Evolutionary conservation across 2,797 vertebrate genomes (phyloP).

Genomic region (Diplodus puntazzo): DNA sequence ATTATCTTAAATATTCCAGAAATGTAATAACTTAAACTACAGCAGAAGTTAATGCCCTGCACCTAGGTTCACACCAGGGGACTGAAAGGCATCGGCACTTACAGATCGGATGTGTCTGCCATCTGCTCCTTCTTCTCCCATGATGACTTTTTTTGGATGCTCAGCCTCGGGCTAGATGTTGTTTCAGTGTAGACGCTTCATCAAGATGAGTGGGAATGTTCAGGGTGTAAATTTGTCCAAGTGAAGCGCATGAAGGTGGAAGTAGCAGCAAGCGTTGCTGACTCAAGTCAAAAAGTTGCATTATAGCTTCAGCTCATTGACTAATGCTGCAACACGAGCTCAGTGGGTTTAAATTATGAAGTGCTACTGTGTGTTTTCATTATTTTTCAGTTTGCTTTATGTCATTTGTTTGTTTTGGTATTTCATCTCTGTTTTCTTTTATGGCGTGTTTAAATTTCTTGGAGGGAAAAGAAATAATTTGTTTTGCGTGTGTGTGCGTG

Average conservation of each 20-base stretch:
- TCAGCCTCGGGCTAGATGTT: constrained; percentile 33
- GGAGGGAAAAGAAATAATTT: constrained; percentile 24
- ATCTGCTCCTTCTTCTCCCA: constrained; percentile 59
- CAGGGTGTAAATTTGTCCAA: constrained; percentile 31
- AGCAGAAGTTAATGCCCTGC: constrained; percentile 21
- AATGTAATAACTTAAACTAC: constrained; percentile 8
- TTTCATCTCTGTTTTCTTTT: constrained; percentile 40
- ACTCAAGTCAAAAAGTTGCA: constrained; percentile 35
- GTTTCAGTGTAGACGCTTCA: constrained; percentile 39
- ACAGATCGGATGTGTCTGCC: constrained; percentile 35
- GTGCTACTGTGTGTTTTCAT: constrained; percentile 30
- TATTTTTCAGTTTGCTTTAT: constrained; percentile 39
- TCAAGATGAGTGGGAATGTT: constrained; percentile 52
- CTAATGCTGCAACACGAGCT: constrained; percentile 15
- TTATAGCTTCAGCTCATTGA: constrained; percentile 30
- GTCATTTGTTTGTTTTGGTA: constrained; percentile 43
- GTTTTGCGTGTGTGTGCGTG: constrained; percentile 21
- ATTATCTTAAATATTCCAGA: constrained; percentile 23
- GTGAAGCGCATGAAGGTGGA: constrained; percentile 20
- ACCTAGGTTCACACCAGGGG: constrained; percentile 11
- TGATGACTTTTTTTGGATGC: constrained; percentile 38
- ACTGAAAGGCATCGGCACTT: constrained; percentile 49
- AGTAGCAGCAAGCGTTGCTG: constrained; percentile 20
- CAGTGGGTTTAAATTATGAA: constrained; percentile 40
- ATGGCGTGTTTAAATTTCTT: constrained; percentile 44